Evolutionary conservation across 1,140 invertebrate genomes (phyloP).

Genomic region (Riptortus pedestris): DNA sequence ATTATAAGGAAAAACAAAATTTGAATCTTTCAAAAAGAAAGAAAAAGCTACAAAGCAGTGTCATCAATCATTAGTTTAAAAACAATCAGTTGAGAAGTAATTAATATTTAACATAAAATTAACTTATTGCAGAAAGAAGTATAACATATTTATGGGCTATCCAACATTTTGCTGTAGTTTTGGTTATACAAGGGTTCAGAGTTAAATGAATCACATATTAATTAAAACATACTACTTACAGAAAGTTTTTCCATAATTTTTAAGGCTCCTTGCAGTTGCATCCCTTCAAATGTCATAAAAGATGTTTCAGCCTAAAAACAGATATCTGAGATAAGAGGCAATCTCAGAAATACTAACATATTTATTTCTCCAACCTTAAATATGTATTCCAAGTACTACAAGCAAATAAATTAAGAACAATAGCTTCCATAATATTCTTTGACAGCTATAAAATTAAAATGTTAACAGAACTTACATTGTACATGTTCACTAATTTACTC

Average conservation of each 20-base stretch:
- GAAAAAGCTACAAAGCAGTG: too few species aligned
- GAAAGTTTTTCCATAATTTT: conserved; percentile 92
- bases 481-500: conserved; percentile 73
- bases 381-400: background rate
- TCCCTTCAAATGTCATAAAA: conserved; percentile 91
- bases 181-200: too few species aligned
- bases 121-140: too few species aligned
- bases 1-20: too few species aligned
- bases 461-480: conserved; percentile 66
- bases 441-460: background rate
- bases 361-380: background rate
- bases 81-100: too few species aligned
- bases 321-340: conserved; percentile 4
- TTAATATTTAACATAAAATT: too few species aligned
- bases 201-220: conserved; percentile 1
- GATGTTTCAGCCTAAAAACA: conserved; percentile 69
- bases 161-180: too few species aligned
- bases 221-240: conserved; percentile 47
- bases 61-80: too few species aligned
- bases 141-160: too few species aligned
- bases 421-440: too few species aligned
- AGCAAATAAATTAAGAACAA: too few species aligned
- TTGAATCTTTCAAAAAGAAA: too few species aligned
- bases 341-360: background rate
- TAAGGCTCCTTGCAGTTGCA: conserved; percentile 76